These are phyloP conservation scores for Chloroclysta siterata DNA, from an alignment of 2,888 invertebrate genomes.

Conservation along the genomic window DNA sequence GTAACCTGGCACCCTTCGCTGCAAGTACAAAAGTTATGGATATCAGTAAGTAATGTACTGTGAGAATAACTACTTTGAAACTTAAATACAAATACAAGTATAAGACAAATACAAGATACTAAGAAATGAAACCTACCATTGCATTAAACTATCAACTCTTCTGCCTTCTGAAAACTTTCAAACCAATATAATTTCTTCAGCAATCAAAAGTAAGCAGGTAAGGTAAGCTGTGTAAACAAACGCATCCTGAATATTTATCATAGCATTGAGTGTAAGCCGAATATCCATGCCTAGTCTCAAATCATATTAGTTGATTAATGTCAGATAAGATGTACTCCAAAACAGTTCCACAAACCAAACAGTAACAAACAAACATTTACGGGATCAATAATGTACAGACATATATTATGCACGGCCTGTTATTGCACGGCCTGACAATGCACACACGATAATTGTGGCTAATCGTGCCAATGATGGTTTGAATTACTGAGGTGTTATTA, in stretches of 20 bases:
- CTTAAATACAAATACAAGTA: too few species aligned
- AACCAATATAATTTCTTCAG: not conserved
- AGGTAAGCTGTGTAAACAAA: not conserved
- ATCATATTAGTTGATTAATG: not conserved
- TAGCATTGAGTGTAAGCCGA: too few species aligned
- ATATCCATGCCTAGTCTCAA: not conserved
- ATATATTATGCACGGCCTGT: too few species aligned
- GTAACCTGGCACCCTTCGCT: constrained; percentile 45
- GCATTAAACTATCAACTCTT: too few species aligned
- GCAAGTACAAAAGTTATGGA: constrained; percentile 6
- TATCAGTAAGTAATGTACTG: not conserved
- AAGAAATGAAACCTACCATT: too few species aligned
- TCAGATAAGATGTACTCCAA: not conserved
- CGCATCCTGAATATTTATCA: not conserved
- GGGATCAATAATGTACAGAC: too few species aligned
- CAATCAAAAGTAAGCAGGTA: not conserved
- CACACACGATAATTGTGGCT: too few species aligned
- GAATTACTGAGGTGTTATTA: too few species aligned
- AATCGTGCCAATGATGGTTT: too few species aligned
- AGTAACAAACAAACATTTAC: too few species aligned
- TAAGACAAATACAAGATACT: too few species aligned
- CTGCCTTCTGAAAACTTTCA: not conserved
- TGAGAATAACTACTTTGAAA: not conserved
- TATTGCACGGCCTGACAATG: too few species aligned
- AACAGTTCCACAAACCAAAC: not conserved